A percentile compares a stretch with the other conserved stretches of the same genome.
Evolutionary conservation across 2,113 vertebrate species (phyloP).

Genomic region (Heptranchias perlo): DNA sequence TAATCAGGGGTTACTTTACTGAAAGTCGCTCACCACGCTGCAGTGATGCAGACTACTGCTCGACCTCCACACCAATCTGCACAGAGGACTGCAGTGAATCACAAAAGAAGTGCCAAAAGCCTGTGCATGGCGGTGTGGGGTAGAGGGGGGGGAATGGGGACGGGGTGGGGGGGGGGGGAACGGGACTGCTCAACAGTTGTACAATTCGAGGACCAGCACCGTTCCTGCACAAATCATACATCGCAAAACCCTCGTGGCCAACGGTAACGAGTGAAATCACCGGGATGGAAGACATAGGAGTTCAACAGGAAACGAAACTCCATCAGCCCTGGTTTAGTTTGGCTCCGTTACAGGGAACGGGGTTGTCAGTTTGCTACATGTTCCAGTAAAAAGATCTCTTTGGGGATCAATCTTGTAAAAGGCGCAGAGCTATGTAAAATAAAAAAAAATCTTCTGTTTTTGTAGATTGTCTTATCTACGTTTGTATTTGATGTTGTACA

Average conservation of each 20-base stretch:
- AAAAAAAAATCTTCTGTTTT: neutral
- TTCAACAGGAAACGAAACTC: neutral
- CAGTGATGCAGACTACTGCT: neutral
- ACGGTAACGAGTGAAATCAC: neutral
- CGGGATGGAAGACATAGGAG: neutral
- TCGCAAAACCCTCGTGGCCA: neutral
- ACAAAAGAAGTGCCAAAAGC: neutral
- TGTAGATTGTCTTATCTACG: neutral
- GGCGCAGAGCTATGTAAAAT: slow-evolving; percentile 11
- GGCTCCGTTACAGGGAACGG: neutral
- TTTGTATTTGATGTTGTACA: slow-evolving; percentile 26
- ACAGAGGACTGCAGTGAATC: neutral
- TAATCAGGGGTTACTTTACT: neutral
- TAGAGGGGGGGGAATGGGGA: too few species aligned
- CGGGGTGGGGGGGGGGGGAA: too few species aligned
- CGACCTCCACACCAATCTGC: neutral
- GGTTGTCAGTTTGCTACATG: too few species aligned
- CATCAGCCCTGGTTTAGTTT: neutral
- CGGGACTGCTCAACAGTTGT: neutral
- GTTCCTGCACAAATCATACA: neutral
- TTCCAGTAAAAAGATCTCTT: neutral
- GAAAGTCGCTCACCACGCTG: neutral
- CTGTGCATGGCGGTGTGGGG: neutral
- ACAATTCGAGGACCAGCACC: neutral
- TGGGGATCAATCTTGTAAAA: neutral